These are phyloP conservation scores for Pristiophorus japonicus DNA, from an alignment of 2,113 vertebrate species.

Conservation along the genomic window DNA sequence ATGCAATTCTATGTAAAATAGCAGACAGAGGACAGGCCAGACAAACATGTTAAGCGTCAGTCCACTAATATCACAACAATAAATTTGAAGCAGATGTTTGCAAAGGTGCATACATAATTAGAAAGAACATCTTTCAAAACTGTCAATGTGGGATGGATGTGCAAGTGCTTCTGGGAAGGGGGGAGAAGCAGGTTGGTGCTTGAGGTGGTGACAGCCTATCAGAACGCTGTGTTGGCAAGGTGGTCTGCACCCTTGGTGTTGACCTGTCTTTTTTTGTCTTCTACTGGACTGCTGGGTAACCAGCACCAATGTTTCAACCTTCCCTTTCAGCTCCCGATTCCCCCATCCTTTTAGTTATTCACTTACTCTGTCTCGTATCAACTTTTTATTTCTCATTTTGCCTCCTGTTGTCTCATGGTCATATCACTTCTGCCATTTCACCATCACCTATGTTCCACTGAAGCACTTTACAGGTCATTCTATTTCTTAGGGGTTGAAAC, in stretches of 20 bases:
- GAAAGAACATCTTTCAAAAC: neutral
- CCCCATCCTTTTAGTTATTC: no score
- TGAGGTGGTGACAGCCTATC: neutral
- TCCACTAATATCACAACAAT: neutral
- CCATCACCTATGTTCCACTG: no score
- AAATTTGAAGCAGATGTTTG: neutral
- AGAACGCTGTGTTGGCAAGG: neutral
- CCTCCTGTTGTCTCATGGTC: no score
- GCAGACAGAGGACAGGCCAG: neutral
- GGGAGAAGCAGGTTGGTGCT: neutral
- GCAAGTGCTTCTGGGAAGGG: neutral
- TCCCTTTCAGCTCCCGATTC: no score
- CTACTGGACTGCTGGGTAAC: neutral
- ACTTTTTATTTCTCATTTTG: no score
- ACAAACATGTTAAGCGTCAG: neutral
- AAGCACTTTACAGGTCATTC: no score
- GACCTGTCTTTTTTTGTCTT: neutral
- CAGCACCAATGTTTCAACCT: no score
- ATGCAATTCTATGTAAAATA: neutral
- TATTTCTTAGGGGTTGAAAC: no score
- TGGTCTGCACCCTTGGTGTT: no score
- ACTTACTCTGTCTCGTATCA: no score
- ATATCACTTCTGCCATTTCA: no score
- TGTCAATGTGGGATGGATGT: neutral
- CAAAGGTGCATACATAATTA: neutral